Conservation (phyloP, 2,888 invertebrate genomes). For the Coleophora flavipennella region DNA sequence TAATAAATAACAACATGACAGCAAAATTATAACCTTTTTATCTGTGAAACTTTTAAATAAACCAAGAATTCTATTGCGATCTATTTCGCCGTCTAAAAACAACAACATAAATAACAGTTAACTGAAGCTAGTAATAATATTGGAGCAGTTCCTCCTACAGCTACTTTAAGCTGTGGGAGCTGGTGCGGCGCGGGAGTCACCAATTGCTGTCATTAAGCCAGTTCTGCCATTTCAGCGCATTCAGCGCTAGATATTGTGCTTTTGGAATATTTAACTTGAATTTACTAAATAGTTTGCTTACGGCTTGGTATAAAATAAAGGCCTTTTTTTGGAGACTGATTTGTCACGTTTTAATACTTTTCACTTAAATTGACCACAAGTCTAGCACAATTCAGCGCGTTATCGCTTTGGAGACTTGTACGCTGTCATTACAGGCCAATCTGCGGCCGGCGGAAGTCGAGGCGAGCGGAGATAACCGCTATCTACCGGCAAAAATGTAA, state of each 20-base stretch:
- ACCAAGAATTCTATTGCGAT: background rate
- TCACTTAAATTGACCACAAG: no score
- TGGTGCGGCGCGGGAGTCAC: slow-evolving; percentile 24
- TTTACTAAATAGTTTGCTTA: no score
- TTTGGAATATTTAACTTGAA: no score
- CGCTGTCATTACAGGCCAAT: slow-evolving; percentile 28
- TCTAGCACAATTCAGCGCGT: no score
- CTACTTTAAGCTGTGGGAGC: slow-evolving; percentile 19
- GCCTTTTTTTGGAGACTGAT: background rate
- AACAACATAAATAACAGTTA: slow-evolving; percentile 34
- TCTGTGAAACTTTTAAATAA: no score
- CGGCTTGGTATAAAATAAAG: no score
- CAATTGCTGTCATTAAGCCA: slow-evolving; percentile 32
- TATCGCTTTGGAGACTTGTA: no score
- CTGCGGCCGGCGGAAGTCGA: slow-evolving; percentile 21
- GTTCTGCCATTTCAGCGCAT: no score
- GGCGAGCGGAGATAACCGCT: slow-evolving; percentile 9
- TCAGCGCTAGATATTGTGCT: no score
- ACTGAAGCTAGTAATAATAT: slow-evolving; percentile 33
- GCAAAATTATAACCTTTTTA: no score
- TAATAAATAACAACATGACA: no score
- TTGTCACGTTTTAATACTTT: background rate
- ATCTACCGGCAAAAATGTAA: slow-evolving; percentile 8
- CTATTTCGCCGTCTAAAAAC: slow-evolving; percentile 18
- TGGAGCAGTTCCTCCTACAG: slow-evolving; percentile 19